These are phyloP conservation scores for Anthoscopus minutus DNA, from an alignment of 2,113 vertebrate species.

Conservation along the genomic window DNA sequence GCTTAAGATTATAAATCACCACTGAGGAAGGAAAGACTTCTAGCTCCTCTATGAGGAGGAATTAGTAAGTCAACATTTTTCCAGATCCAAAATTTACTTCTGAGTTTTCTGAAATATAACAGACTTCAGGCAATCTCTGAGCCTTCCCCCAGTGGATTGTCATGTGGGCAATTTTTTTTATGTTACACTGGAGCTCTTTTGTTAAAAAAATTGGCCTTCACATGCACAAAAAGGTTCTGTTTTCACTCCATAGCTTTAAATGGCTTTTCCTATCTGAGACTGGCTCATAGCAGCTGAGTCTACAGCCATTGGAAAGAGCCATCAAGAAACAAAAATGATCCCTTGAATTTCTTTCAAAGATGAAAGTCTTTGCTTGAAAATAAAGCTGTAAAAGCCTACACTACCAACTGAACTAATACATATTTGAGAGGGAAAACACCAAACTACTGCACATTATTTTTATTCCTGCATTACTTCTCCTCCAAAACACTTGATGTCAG, in stretches of 20 bases:
- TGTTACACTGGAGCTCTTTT: neutral
- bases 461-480: neutral
- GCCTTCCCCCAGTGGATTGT: neutral
- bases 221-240: neutral
- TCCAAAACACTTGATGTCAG: neutral
- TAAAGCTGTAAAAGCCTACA: neutral
- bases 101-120: neutral
- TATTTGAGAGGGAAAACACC: neutral
- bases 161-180: neutral
- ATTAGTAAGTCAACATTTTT: neutral
- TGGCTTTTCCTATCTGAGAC: neutral
- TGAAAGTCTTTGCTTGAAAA: neutral
- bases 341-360: neutral
- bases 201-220: conserved; percentile 16
- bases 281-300: conserved; percentile 7
- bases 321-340: neutral
- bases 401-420: neutral
- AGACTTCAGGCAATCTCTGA: neutral
- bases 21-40: neutral
- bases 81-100: neutral
- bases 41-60: neutral
- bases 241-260: conserved; percentile 2
- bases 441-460: neutral
- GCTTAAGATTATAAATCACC: neutral
- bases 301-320: neutral